Evolutionary conservation across 2,113 vertebrate genomes (phyloP), one percentile per base, ranked within the genome.

Genomic region (Ceyx cyanopectus): DNA sequence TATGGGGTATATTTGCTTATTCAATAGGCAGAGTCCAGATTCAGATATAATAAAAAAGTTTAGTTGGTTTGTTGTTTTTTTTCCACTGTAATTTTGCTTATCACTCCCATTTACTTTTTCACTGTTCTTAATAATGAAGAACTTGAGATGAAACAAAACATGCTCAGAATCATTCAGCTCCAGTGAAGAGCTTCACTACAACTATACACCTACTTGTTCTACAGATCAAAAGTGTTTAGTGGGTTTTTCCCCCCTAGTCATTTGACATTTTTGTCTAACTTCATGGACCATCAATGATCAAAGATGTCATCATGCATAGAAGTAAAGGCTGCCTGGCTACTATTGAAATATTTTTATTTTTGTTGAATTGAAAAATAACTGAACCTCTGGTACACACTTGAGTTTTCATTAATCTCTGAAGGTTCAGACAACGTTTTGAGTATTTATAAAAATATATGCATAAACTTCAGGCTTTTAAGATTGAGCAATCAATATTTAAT

Each of bases 391-490:
- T n/a, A 67, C 9, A 3, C 22, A 17, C 5, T n/a, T 17, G n/a
- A 80, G 9, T 69, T 90, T 73, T 79, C 41, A 62, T 73, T 87
- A 46, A 79, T 58, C 46, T 45, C 19, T 43, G 20, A 46, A 63
- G 20, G 14, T 73, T 79, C 63, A 53, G 78, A 48, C 40, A 87
- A 87, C 43, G 10, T 56, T 84, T 85, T 16, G 34, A n/a, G 46
- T 70, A 51, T 80, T 82, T 79, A 63, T 82, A 1, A 7, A 87
- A 91, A 77, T 7, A 12, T 57, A 50, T 30, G 41, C 22, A 69
- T 61, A 45, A 82, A 85, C 12, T 22, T 57, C 18, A 95, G 61
- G 62, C 45, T 83, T 95, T 95, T 92, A 81, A 89, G 75, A n/a
- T 87, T 86, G 61, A 10, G 13, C 58, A 89, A 90, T 85, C 60